phyloP scores from a whole-genome alignment of 2,113 vertebrate species.

The Eublepharis macularius region DNA sequence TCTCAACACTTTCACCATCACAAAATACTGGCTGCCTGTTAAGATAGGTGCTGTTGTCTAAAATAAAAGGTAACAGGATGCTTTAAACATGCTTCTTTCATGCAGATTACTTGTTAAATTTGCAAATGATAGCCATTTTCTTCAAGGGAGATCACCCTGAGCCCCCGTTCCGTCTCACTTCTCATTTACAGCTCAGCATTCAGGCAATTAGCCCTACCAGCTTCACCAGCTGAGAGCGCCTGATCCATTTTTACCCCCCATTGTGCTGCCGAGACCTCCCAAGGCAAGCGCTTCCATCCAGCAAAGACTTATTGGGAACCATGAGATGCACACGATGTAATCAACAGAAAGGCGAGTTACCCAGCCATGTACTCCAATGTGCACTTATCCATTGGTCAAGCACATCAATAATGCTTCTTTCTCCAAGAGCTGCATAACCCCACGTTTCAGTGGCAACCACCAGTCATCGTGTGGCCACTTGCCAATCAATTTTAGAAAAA shows the following conservation, averaged over 20 bases:
- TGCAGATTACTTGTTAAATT: not conserved
- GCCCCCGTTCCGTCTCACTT: not conserved
- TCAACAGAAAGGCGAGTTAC: not conserved
- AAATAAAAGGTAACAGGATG: not conserved
- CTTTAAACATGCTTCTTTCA: not conserved
- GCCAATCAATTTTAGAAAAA: slow-evolving; percentile 23
- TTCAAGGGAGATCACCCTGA: not conserved
- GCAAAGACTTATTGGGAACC: not conserved
- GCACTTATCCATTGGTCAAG: not conserved
- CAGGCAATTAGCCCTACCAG: not conserved
- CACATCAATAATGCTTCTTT: not conserved
- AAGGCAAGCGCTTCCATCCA: not conserved
- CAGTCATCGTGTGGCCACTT: not conserved
- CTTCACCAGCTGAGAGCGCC: not conserved
- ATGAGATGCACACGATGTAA: slow-evolving; percentile 13
- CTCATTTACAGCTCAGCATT: not conserved
- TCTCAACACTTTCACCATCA: not conserved
- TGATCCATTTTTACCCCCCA: not conserved
- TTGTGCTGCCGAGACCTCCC: not conserved
- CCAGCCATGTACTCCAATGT: not conserved
- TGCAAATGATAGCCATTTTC: not conserved
- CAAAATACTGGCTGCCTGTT: not conserved
- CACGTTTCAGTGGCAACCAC: not conserved
- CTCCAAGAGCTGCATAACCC: not conserved
- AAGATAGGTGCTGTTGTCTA: not conserved